These are phyloP conservation scores for Dendrolimus houi DNA, from an alignment of 2,888 invertebrate genomes.

Conservation along the genomic window DNA sequence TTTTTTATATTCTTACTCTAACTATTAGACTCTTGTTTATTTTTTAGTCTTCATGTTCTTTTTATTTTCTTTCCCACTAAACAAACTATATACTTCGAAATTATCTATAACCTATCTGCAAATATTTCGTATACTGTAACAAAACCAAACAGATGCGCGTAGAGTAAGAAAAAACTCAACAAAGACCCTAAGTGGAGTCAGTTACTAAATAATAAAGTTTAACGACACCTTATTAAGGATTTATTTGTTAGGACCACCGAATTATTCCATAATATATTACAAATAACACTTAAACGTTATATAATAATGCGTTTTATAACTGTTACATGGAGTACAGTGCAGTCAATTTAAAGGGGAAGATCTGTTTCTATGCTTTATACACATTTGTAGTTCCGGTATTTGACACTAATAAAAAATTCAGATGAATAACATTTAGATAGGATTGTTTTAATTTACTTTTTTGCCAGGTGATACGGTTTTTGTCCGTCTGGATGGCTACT, in stretches of 20 bases:
- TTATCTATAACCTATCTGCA: slow-evolving; percentile 19
- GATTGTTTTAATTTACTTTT: too few relatives aligned
- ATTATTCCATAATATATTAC: slow-evolving; percentile 73
- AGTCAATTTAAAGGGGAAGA: background rate
- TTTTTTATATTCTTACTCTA: too few relatives aligned
- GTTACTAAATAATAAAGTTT: slow-evolving; percentile 62
- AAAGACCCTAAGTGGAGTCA: slow-evolving; percentile 64
- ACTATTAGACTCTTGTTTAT: too few relatives aligned
- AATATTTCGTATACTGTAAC: slow-evolving; percentile 23
- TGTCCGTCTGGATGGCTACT: too few relatives aligned
- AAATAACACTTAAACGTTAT: slow-evolving; percentile 52
- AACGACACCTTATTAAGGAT: slow-evolving; percentile 72
- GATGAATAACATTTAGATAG: too few relatives aligned
- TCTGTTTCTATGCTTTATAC: too few relatives aligned
- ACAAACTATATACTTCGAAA: too few relatives aligned
- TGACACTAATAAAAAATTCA: too few relatives aligned
- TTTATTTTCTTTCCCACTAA: too few relatives aligned
- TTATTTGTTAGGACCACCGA: slow-evolving; percentile 63
- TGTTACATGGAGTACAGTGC: slow-evolving; percentile 7
- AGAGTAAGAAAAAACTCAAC: slow-evolving; percentile 43
- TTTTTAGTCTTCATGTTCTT: too few relatives aligned
- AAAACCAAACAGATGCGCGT: slow-evolving; percentile 27
- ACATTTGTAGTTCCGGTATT: too few relatives aligned
- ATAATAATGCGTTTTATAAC: slow-evolving; percentile 35
- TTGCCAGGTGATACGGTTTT: too few relatives aligned